Evolutionary conservation across 2,797 vertebrate species (phyloP).

Genomic region (Hippoglossus hippoglossus): DNA sequence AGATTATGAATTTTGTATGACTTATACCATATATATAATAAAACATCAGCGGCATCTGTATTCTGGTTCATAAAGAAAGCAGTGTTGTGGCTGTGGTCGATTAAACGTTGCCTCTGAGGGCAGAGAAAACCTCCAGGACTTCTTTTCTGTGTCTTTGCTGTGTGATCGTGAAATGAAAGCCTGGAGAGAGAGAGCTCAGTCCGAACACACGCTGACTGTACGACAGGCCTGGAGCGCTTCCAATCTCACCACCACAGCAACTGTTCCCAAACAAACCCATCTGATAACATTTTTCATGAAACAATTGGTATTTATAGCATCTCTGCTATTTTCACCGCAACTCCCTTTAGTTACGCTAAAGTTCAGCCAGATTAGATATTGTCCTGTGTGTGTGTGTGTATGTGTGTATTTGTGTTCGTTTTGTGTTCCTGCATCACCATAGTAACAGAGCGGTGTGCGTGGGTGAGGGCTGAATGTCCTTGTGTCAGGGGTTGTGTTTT

Average conservation of each 20-base stretch:
- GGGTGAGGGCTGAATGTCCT: constrained; percentile 60
- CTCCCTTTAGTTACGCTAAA: constrained; percentile 51
- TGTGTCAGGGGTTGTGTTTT: constrained; percentile 42
- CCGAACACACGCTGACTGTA: not conserved
- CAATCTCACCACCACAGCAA: constrained; percentile 3
- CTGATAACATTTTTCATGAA: constrained; percentile 68
- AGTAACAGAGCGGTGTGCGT: constrained; percentile 60
- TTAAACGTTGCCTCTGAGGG: constrained; percentile 32
- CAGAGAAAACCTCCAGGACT: constrained; percentile 36
- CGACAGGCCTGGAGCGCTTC: constrained; percentile 7
- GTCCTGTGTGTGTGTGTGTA: constrained; percentile 11
- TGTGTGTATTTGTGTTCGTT: constrained; percentile 12
- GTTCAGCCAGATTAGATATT: constrained; percentile 65
- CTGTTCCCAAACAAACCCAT: constrained; percentile 55
- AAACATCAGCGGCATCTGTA: constrained; percentile 15
- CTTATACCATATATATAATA: constrained; percentile 1
- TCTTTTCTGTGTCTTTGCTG: constrained; percentile 30
- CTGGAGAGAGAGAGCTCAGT: not conserved
- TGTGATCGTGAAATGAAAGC: constrained; percentile 37
- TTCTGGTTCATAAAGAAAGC: constrained; percentile 23
- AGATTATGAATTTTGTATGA: constrained; percentile 37
- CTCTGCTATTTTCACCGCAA: constrained; percentile 39
- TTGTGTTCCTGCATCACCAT: constrained; percentile 55
- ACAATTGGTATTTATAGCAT: constrained; percentile 65
- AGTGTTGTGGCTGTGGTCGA: constrained; percentile 21